phyloP scores from a whole-genome alignment of 1,140 invertebrate genomes.

The Atta texana region DNA sequence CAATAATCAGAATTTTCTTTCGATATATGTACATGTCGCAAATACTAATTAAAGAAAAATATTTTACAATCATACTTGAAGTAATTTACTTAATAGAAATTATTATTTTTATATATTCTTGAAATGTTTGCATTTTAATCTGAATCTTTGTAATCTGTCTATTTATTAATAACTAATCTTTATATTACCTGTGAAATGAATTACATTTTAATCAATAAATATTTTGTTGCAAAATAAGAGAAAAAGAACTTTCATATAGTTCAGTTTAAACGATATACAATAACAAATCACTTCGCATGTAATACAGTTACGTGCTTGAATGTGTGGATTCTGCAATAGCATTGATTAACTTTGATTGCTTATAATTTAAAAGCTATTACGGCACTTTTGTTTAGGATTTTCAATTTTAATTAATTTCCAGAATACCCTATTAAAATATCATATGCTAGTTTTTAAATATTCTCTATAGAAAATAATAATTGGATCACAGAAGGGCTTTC shows the following conservation, averaged over 20 bases:
- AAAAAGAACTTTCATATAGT: not conserved
- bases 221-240: not conserved
- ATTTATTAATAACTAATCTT: not conserved
- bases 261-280: not conserved
- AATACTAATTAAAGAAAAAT: not conserved
- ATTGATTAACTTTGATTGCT: not conserved
- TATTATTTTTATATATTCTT: not conserved
- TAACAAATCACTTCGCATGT: not conserved
- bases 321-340: not conserved
- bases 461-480: not conserved
- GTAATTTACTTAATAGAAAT: not conserved
- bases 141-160: not conserved
- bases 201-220: slow-evolving; percentile 11
- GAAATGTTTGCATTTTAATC: not conserved
- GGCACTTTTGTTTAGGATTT: slow-evolving; percentile 7
- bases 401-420: slow-evolving; percentile 15
- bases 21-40: not conserved
- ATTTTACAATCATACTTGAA: not conserved
- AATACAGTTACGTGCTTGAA: slow-evolving; percentile 6
- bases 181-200: not conserved
- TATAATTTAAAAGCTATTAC: slow-evolving; percentile 4
- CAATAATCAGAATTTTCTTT: not conserved
- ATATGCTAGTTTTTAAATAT: not conserved
- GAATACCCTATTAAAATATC: not conserved
- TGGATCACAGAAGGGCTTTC: not conserved